phyloP scores from a whole-genome alignment of 2,888 invertebrate genomes.

The Melanophora roralis region DNA sequence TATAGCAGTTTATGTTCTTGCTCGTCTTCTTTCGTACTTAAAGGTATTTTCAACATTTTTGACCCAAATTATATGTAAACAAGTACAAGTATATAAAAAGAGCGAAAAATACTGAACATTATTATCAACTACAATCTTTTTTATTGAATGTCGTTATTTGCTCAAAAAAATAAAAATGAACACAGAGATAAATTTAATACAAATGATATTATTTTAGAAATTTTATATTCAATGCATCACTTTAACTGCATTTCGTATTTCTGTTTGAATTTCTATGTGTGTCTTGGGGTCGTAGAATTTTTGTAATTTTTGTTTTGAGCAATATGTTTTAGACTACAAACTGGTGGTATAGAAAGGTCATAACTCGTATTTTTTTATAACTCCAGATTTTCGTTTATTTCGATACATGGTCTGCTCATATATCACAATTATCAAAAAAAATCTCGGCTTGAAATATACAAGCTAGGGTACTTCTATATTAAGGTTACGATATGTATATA shows the following conservation, averaged over 20 bases:
- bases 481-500: too few relatives aligned
- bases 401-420: too few relatives aligned
- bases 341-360: too few relatives aligned
- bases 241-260: constrained; percentile 28
- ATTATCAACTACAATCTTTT: neutral
- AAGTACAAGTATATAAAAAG: neutral
- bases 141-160: constrained; percentile 3
- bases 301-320: neutral
- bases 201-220: constrained; percentile 11
- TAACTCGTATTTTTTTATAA: too few relatives aligned
- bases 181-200: neutral
- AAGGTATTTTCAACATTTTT: constrained; percentile 48
- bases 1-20: constrained; percentile 12
- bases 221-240: constrained; percentile 38
- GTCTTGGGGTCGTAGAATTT: neutral
- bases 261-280: neutral
- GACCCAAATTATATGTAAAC: constrained; percentile 43
- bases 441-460: too few relatives aligned
- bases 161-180: neutral
- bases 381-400: too few relatives aligned
- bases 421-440: too few relatives aligned
- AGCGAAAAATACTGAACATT: neutral
- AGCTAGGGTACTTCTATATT: too few relatives aligned
- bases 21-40: neutral
- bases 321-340: too few relatives aligned